Base-by-base conservation (phyloP, 2,113 vertebrate species). In the Empidonax alnorum region DNA sequence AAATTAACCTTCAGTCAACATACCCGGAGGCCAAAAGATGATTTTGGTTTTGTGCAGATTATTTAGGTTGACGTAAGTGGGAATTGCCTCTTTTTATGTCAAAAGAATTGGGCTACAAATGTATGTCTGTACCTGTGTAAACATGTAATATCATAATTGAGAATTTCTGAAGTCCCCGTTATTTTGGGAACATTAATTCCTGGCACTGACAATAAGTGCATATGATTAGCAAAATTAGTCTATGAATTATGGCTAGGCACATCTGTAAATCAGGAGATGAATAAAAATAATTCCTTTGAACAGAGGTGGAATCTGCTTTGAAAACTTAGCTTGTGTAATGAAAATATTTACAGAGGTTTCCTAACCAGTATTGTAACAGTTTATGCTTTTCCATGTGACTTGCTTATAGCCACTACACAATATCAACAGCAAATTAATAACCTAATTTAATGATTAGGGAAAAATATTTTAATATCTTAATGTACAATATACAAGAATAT, bases 171-270 rank as follows among this genome's bases (percentile, higher is more conserved):
- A 93, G 76, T 76, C 42, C 30, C 42, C 28, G 27, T 74, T 47
- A 85, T 86, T 90, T 67, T 78, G n/a, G 59, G 61, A 93, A 66
- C 56, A 61, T 49, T 78, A 77, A n/a, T 94, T 75, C 75, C 92
- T 89, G 41, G 23, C 53, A 61, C 46, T 84, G 65, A 47, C 21
- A 86, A 63, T 67, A 80, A 93, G 35, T 68, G 44, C 35, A 46
- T 42, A 53, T 62, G 89, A 90, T 87, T 88, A 86, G 23, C n/a
- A 90, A 71, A 92, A 93, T 72, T 68, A 81, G 33, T 68, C 47
- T 90, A 44, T 81, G 53, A 93, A 81, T 92, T 86, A 84, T 24
- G 25, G 33, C 66, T 65, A 68, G 23, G 35, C 37, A 9, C 68
- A 84, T 44, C 52, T 72, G 28, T 68, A 86, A 93, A 80, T 56